These are phyloP conservation scores for Thaleichthys pacificus DNA, from an alignment of 2,797 vertebrate species.

Conservation along the genomic window DNA sequence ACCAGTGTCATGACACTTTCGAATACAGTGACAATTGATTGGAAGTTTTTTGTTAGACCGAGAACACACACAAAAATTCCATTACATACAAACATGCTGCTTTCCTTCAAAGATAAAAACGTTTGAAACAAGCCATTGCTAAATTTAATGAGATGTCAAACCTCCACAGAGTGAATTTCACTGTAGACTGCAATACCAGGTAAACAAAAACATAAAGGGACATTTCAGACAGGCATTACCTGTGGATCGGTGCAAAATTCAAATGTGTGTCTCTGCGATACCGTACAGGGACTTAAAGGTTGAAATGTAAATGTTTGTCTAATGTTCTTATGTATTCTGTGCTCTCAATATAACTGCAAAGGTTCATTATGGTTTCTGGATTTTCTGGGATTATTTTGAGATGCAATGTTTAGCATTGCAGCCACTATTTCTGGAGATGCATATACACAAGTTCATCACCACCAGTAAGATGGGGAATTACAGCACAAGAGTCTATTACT, in stretches of 20 bases:
- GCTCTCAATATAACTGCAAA: conserved; percentile 17
- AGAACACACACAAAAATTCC: neutral
- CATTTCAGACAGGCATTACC: neutral
- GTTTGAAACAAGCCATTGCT: conserved; percentile 6
- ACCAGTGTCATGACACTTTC: too few relatives aligned
- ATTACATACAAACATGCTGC: neutral
- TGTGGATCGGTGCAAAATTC: neutral
- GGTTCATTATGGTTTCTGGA: neutral
- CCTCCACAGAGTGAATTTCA: neutral
- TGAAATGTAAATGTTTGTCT: neutral
- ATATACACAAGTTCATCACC: conserved; percentile 16
- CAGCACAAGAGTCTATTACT: conserved; percentile 50
- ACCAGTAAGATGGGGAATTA: conserved; percentile 42
- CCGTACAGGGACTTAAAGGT: neutral
- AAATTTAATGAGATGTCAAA: conserved; percentile 21
- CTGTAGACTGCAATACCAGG: neutral
- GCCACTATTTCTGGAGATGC: conserved; percentile 30
- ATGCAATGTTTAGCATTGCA: conserved; percentile 40
- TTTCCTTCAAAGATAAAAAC: neutral
- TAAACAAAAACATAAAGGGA: conserved; percentile 8
- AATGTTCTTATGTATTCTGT: neutral
- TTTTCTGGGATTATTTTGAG: conserved; percentile 14
- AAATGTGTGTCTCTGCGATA: neutral
- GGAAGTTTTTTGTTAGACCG: neutral
- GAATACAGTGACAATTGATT: too few relatives aligned